Conservation (phyloP, 2,113 vertebrate species). For the Notechis scutatus region DNA sequence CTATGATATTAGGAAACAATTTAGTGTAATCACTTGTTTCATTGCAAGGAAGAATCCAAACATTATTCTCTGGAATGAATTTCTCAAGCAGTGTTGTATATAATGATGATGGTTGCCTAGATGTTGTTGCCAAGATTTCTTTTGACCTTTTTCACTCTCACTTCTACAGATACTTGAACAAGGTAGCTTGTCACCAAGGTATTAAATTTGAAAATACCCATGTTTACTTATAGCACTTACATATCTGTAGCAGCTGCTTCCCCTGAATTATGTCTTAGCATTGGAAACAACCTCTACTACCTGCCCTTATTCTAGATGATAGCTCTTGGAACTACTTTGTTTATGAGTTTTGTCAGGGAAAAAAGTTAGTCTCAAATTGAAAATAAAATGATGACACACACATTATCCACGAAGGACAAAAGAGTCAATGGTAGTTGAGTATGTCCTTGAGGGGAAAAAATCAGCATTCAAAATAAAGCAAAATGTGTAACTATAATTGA, state of each 20-base stretch:
- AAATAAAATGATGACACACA: background rate
- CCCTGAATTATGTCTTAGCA: background rate
- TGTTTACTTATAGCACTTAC: background rate
- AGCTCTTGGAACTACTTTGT: background rate
- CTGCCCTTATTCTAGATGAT: background rate
- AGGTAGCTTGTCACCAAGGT: constrained; percentile 35
- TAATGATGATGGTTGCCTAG: constrained; percentile 50
- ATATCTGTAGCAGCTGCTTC: background rate
- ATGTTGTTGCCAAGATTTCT: constrained; percentile 31
- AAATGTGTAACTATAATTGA: background rate
- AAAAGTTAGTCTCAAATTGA: background rate
- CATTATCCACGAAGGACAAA: background rate
- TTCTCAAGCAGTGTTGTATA: constrained; percentile 47
- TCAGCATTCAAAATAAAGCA: background rate
- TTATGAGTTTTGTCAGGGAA: background rate
- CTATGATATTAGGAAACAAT: constrained; percentile 54
- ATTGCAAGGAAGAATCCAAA: constrained; percentile 56
- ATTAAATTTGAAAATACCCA: constrained; percentile 17
- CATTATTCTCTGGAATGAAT: constrained; percentile 55
- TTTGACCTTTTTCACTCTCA: constrained; percentile 42
- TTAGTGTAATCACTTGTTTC: constrained; percentile 50
- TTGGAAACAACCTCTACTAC: background rate
- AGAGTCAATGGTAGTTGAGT: background rate
- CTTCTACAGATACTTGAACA: background rate
- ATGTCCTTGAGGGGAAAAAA: background rate